Base-by-base conservation (phyloP, 2,888 invertebrate genomes). In the Coenonympha arcania region DNA sequence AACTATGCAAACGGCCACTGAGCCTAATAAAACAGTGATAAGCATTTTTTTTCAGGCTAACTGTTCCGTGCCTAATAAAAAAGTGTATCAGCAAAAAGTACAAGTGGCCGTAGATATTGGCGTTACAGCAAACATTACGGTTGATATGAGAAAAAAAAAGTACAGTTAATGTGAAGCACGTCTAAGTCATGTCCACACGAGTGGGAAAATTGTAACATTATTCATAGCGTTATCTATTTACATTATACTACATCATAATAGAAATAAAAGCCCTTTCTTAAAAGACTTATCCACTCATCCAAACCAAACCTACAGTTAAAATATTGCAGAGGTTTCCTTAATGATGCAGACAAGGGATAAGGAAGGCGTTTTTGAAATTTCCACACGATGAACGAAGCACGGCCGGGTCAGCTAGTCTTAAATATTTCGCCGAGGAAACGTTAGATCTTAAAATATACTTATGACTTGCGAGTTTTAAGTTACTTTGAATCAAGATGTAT, bases 51-150 rank as follows among this genome's bases (percentile, higher is more conserved):
- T 43, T 11, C 13, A 13, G 18, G 1, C 2, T 47, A 46, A 50
- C 50, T 46, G 50, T 46, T 46, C 28, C 36, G 44, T 39, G 24
- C 31, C 6, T 34, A 6, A 40, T 22, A 24, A 45, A 50, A 42
- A 45, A 39, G 26, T 8, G 11, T 18, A 39, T 6, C 16, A 34
- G 22, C 33, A 50, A 50, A 41, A 45, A 36, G 16, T 34, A 15
- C 46, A 41, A 50, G 50, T 50, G 45, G 33, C 37, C 13, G 39
- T 49, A n/a, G n/a, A n/a, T n/a, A n/a, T n/a, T n/a, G n/a, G n/a
- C n/a, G n/a, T n/a, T n/a, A 19, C 13, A 31, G 28, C 40, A 34
- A 9, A 44, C 28, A 46, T 40, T 50, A 46, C 46, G 40, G 41
- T 45, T 16, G 22, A 18, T 41, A 31, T 43, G 43, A 20, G 28